Base-by-base conservation (phyloP, 2,113 vertebrate genomes). In the Donacobius atricapilla region DNA sequence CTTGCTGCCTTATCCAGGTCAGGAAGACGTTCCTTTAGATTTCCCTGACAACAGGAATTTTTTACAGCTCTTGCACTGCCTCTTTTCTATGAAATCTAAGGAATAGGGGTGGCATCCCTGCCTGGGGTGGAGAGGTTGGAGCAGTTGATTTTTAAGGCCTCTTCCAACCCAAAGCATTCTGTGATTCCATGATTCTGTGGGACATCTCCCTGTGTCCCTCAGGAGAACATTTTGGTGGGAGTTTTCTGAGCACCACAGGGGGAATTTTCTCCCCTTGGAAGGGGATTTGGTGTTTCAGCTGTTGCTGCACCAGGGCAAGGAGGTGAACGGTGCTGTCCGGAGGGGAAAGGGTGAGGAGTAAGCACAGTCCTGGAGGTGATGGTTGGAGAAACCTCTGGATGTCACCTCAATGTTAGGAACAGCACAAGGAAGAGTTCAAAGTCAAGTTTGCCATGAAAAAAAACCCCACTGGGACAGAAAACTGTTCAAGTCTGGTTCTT, bases 301-400 rank as follows among this genome's bases (percentile, higher is more conserved):
- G 13, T 48, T 0, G 0, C 24, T 58, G 22, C 25, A 40, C 2
- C 23, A 33, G 35, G 33, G 12, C 30, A 24, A 27, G 58, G 39
- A 25, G 28, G 13, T 35, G 42, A 24, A 28, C 17, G 39, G 12
- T n/a, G 45, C 33, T 73, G 30, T 16, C 37, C 47, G 1, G 31
- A 42, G 11, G 23, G 20, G 33, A 78, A 64, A 25, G 50, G 47
- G 5, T 37, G 58, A 72, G 35, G 40, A 80, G 30, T 0, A 15
- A 42, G 31, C 68, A 37, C 37, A 56, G 21, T 21, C 64, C 33
- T 60, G 51, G 42, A 81, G 56, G 7, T 10, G 28, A 16, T 58
- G 68, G 7, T 9, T 90, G 53, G 73, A 77, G 69, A n/a, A 6
- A 9, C 12, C 31, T n/a, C 48, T 44, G 23, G 15, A 23, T 44